Evolutionary conservation across 2,113 vertebrate species (phyloP), one percentile per base, ranked within the genome.

Genomic region (Lanius collurio): DNA sequence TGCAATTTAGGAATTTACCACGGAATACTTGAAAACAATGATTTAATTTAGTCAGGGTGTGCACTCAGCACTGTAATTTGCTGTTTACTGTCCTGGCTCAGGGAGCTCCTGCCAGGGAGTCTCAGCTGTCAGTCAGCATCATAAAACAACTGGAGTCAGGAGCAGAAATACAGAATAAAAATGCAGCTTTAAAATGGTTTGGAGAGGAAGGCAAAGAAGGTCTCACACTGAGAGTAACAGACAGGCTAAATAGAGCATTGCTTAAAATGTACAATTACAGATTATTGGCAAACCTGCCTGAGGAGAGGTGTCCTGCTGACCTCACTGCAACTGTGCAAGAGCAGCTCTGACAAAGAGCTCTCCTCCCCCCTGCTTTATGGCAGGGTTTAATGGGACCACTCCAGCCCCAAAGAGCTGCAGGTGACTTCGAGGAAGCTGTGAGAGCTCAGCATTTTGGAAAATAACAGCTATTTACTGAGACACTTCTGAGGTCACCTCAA

Each of bases 91-190:
- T 12, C 31, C 30, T 57, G 84, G 75, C 89, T 78, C 2, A 0
- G 60, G 46, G 57, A 91, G 80, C 81, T 67, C 87, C 79, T 93
- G 90, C 93, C 95, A 91, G 88, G 71, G 90, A 93, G 86, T 56
- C 93, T 97, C 93, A 92, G 90, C 85, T 92, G 89, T 94, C 96
- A 96, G 79, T 63, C 90, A 88, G 94, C 67, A 94, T 70, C 91
- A 91, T 76, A 83, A 81, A 95, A 94, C 87, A 68, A 82, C 84
- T 85, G 82, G 1, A 94, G 67, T 37, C 63, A 84, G 90, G 65
- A 95, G 69, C 60, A 90, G 87, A 86, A 89, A 83, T 2, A 17
- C 47, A 78, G 68, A 71, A 67, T 64, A 47, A 93, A 94, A 90
- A 85, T 4, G 60, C 37, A 71, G 57, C 30, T 90, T 79, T 68